These are phyloP conservation scores for Spilogale gracilis DNA, from an alignment of 2,113 vertebrate genomes.

Conservation along the genomic window DNA sequence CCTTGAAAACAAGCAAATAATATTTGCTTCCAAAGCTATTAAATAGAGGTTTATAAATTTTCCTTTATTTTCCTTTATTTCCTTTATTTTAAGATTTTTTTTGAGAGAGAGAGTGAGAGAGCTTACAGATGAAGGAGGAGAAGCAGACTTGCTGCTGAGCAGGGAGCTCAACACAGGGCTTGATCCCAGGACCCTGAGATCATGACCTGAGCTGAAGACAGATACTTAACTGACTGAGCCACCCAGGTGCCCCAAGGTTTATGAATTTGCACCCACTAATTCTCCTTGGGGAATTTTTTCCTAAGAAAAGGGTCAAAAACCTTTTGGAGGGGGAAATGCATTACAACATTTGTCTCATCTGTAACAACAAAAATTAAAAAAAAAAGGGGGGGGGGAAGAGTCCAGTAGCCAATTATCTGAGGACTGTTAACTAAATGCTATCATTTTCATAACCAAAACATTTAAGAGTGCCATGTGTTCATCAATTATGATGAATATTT, in stretches of 20 bases:
- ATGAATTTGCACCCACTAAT: background rate
- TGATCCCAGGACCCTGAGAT: background rate
- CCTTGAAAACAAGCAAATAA: conserved; percentile 6
- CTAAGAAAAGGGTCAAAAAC: background rate
- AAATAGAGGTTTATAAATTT: background rate
- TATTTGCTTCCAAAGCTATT: conserved; percentile 10
- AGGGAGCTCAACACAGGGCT: background rate
- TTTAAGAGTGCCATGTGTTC: background rate
- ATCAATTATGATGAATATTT: background rate
- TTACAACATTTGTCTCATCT: background rate
- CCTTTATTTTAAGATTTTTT: too few species aligned
- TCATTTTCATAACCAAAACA: background rate
- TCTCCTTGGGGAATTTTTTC: background rate
- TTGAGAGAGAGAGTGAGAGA: background rate
- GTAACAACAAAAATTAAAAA: background rate
- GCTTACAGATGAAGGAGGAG: background rate
- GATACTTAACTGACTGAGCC: background rate
- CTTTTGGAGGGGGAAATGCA: background rate
- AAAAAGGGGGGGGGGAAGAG: background rate
- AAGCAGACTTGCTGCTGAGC: background rate
- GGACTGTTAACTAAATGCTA: background rate
- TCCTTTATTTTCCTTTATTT: background rate
- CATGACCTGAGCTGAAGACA: background rate
- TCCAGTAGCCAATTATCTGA: background rate
- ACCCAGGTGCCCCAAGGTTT: background rate